These are phyloP conservation scores for Proteles cristata DNA, from an alignment of 2,113 vertebrate genomes.

Conservation along the genomic window DNA sequence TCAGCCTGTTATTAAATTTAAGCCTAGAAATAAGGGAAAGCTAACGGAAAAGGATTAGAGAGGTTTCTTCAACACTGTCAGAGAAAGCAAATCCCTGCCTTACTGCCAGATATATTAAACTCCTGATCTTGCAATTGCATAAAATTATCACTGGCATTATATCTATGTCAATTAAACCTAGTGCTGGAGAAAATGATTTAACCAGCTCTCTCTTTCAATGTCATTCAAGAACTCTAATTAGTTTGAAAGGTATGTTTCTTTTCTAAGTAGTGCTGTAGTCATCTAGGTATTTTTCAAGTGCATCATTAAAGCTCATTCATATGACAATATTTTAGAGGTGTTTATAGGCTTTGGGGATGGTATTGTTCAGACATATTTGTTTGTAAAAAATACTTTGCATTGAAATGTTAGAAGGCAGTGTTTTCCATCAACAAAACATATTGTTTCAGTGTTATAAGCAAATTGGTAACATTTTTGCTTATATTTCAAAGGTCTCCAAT, in stretches of 20 bases:
- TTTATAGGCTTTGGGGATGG: not conserved
- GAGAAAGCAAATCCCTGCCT: constrained; percentile 75
- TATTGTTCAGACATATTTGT: not conserved
- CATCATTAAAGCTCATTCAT: constrained; percentile 67
- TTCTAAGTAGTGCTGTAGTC: not conserved
- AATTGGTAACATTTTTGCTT: not conserved
- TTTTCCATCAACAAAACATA: not conserved
- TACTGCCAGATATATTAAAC: constrained; percentile 79
- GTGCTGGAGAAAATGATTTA: constrained; percentile 75
- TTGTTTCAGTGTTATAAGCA: not conserved
- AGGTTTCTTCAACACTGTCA: constrained; percentile 72
- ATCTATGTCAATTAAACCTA: constrained; percentile 82
- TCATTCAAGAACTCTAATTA: constrained; percentile 81
- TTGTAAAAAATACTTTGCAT: not conserved
- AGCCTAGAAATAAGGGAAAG: constrained; percentile 60
- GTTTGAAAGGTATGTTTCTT: constrained; percentile 58
- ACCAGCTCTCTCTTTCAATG: constrained; percentile 73
- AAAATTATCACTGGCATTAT: constrained; percentile 83
- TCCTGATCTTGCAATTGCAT: constrained; percentile 75
- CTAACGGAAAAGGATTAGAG: constrained; percentile 71
- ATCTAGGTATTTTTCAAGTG: constrained; percentile 60
- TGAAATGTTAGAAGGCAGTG: not conserved
- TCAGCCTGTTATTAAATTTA: constrained; percentile 63
- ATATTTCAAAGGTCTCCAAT: not conserved
- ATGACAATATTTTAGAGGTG: constrained; percentile 20